Evolutionary conservation across 2,113 vertebrate species (phyloP), one percentile per base, ranked within the genome.

Genomic region (Turdus rufiventris): DNA sequence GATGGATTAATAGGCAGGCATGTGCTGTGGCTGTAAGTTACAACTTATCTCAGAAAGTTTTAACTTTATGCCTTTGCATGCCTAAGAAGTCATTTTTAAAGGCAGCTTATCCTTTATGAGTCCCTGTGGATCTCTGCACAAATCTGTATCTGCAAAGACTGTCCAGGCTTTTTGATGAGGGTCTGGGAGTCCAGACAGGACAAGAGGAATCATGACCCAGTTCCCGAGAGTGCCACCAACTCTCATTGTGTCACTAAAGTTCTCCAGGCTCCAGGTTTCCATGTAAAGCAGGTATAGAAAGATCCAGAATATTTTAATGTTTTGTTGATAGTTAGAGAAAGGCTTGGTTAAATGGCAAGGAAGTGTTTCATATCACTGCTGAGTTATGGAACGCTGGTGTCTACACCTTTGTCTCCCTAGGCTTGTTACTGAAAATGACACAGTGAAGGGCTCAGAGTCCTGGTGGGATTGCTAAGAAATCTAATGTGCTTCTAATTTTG

Each of bases 21-120:
- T 96, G 85, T 81, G 65, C 86, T 94, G 77, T 83, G 76, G 57
- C 86, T 85, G 45, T 94, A 89, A 92, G 63, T 88, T 84, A 70
- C 74, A 81, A 87, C 65, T 96, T 97, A 97, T 95, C 97, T 95
- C 85, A 38, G 87, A 88, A 93, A 92, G 94, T 67, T 95, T 96
- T 91, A 95, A 91, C 83, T 94, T 96, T 85, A 79, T 96, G 93
- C 42, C 42, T 94, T 96, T 86, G 86, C 83, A 76, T 95, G 92
- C 89, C 94, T 96, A 89, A 94, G 89, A 73, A 96, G 77, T 89
- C 0, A 91, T 95, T 96, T 96, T 94, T 89, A 96, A 93, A 92
- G 75, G 68, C 88, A 61, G 88, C 53, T 85, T 88, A 92, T 67
- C 47, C 68, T 96, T 97, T 97, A 97, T 2, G 83, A 94, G 91